Evolutionary conservation across 2,113 vertebrate genomes (phyloP).

Genomic region (Protomyctophum bolini): DNA sequence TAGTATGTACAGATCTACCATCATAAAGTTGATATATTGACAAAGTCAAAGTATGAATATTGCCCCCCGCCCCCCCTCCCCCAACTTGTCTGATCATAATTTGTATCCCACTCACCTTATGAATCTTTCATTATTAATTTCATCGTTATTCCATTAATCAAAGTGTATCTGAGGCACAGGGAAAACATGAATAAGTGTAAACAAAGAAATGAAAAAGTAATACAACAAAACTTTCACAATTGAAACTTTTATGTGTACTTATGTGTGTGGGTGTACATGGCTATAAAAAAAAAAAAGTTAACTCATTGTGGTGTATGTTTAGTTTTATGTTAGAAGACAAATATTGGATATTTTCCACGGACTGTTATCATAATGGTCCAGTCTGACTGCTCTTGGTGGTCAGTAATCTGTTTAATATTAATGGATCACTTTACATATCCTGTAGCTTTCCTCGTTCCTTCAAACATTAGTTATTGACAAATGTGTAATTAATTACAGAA

Average conservation of each 20-base stretch:
- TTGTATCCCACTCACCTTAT: constrained; percentile 38
- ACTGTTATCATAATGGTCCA: constrained; percentile 16
- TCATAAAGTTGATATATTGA: constrained; percentile 68
- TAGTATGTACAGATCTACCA: constrained; percentile 77
- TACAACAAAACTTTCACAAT: constrained; percentile 43
- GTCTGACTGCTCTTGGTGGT: constrained; percentile 16
- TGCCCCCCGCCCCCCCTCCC: constrained; percentile 63
- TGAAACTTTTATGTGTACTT: constrained; percentile 35
- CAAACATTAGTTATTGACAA: constrained; percentile 37
- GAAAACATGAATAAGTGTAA: constrained; percentile 73
- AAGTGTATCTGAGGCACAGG: constrained; percentile 80
- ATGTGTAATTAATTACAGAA: constrained; percentile 42
- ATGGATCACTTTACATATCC: constrained; percentile 14
- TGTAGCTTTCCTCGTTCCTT: constrained; percentile 14
- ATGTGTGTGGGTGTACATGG: constrained; percentile 40
- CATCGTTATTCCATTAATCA: constrained; percentile 66
- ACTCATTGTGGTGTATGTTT: constrained; percentile 33
- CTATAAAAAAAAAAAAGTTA: constrained; percentile 57
- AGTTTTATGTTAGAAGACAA: constrained; percentile 30
- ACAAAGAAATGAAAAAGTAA: constrained; percentile 48
- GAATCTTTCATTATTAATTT: constrained; percentile 48
- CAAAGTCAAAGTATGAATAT: constrained; percentile 69
- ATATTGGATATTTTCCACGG: constrained; percentile 34
- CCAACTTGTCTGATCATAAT: constrained; percentile 49
- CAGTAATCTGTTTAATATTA: constrained; percentile 31